These are phyloP conservation scores for Ifrita kowaldi DNA, from an alignment of 2,113 vertebrate species.

Conservation along the genomic window DNA sequence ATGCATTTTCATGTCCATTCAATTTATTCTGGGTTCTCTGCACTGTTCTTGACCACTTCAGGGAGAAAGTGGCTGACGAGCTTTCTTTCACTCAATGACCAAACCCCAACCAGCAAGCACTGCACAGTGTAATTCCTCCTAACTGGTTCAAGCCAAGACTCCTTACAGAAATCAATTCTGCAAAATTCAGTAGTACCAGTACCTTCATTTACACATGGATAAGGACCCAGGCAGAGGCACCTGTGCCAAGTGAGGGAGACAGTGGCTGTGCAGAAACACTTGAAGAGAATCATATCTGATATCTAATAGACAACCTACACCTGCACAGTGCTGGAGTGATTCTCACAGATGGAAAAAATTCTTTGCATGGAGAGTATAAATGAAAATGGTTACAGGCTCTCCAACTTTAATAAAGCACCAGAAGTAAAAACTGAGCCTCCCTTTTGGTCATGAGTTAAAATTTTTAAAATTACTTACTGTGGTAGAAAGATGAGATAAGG, in stretches of 20 bases:
- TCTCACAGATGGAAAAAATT: neutral
- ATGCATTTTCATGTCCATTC: neutral
- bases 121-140: neutral
- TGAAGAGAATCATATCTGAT: neutral
- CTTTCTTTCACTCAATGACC: neutral
- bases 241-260: neutral
- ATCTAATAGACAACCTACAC: neutral
- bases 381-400: neutral
- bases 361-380: neutral
- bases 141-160: neutral
- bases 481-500: conserved; percentile 94
- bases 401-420: neutral
- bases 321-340: neutral
- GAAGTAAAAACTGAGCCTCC: neutral
- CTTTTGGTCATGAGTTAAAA: neutral
- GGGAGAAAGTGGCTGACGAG: neutral
- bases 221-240: neutral
- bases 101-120: neutral
- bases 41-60: neutral
- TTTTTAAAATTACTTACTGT: conserved; percentile 79
- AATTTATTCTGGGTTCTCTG: neutral
- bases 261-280: neutral
- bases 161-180: neutral
- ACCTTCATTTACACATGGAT: neutral
- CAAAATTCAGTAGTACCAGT: neutral